A percentile compares a stretch with the other conserved stretches of the same genome.
Evolutionary conservation across 1,140 invertebrate genomes (phyloP).

Genomic region (Drosophila setifemur): DNA sequence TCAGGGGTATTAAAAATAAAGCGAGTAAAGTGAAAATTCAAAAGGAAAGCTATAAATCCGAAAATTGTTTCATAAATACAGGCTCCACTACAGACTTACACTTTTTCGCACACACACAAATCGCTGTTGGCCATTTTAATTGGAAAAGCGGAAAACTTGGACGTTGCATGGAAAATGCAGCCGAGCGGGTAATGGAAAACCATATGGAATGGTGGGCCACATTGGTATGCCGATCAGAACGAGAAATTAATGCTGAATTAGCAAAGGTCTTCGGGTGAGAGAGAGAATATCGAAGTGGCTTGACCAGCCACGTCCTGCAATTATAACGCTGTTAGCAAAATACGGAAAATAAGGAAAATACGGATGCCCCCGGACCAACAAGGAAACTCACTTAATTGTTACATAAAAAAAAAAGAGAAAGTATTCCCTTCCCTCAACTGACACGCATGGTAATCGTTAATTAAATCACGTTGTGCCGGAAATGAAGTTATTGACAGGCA

Average conservation of each 20-base stretch:
- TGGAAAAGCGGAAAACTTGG: constrained; percentile 42
- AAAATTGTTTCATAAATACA: too few species aligned
- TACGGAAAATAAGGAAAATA: not conserved
- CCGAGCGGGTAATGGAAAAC: constrained; percentile 40
- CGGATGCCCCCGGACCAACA: constrained; percentile 34
- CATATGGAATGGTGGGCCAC: not conserved
- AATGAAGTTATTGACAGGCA: constrained; percentile 73
- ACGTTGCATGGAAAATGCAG: constrained; percentile 35
- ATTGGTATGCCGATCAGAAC: constrained; percentile 10
- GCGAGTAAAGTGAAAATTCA: too few species aligned
- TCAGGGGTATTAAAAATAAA: too few species aligned
- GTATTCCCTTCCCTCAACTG: not conserved
- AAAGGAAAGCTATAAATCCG: too few species aligned
- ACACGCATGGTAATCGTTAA: constrained; percentile 59
- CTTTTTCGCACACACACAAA: too few species aligned
- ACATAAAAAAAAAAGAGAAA: constrained; percentile 7
- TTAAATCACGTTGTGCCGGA: constrained; percentile 74
- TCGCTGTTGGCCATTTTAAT: not conserved
- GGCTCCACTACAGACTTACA: too few species aligned
- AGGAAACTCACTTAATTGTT: constrained; percentile 70
- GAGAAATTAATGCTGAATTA: constrained; percentile 18
- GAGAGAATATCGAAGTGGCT: not conserved
- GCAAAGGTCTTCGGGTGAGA: too few species aligned
- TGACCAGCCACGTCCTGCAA: constrained; percentile 17
- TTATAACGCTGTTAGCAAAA: constrained; percentile 25